phyloP scores from a whole-genome alignment of 35 echinoderm and acorn worm genomes.

The Heliocidaris erythrogramma region DNA sequence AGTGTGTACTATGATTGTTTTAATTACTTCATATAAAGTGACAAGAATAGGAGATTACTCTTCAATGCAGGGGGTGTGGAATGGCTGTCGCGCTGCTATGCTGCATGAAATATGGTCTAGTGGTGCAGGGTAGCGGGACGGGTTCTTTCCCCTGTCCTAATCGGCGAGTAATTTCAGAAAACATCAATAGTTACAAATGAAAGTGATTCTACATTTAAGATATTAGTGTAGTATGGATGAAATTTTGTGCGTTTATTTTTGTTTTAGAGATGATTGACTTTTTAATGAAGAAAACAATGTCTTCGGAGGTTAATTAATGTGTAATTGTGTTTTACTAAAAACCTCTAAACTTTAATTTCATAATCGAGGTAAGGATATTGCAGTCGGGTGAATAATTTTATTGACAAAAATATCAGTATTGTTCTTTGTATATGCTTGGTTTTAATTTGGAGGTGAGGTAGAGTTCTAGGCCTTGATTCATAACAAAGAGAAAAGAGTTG shows the following conservation, averaged over 20 bases:
- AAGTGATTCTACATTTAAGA: neutral
- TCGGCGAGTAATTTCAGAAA: neutral
- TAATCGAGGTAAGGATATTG: too few relatives aligned
- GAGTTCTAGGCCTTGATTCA: neutral
- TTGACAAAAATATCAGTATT: too few relatives aligned
- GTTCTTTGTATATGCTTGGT: neutral
- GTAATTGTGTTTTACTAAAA: neutral
- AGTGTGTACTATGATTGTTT: neutral
- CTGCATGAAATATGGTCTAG: slow-evolving; percentile 16
- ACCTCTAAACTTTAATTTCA: too few relatives aligned
- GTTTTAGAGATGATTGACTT: neutral
- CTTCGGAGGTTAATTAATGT: neutral
- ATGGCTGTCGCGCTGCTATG: neutral
- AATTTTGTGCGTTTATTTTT: neutral
- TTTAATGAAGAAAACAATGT: neutral
- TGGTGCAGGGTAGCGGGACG: neutral
- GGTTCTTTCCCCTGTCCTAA: neutral
- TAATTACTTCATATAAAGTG: neutral
- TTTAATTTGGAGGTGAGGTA: neutral
- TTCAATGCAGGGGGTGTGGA: neutral
- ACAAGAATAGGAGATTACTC: neutral
- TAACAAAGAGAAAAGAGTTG: neutral
- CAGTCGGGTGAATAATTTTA: too few relatives aligned
- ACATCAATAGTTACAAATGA: too few relatives aligned
- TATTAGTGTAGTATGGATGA: neutral